These are phyloP conservation scores for Diaphora mendica DNA, from an alignment of 2,888 invertebrate species.

Conservation along the genomic window DNA sequence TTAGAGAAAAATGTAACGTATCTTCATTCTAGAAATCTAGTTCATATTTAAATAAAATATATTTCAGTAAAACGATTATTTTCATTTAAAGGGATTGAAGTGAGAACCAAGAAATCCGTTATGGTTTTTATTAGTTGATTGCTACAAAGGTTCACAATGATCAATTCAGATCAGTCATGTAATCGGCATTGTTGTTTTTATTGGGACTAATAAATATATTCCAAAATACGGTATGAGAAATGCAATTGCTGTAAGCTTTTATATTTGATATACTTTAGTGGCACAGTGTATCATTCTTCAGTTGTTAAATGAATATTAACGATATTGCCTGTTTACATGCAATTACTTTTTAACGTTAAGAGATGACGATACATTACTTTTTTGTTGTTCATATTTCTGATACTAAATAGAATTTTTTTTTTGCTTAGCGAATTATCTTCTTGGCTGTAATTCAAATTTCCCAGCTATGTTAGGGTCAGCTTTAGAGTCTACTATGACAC, in stretches of 20 bases:
- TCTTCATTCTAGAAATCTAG: constrained; percentile 12
- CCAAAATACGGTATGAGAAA: background rate
- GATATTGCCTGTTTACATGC: background rate
- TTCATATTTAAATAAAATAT: constrained; percentile 18
- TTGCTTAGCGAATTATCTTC: no score
- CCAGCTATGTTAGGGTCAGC: no score
- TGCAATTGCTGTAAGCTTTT: background rate
- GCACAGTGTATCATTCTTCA: background rate
- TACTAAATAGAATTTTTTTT: no score
- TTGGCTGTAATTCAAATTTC: no score
- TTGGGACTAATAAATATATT: background rate
- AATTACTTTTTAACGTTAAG: no score
- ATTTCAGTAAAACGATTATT: constrained; percentile 20
- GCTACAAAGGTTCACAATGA: background rate
- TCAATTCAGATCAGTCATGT: background rate
- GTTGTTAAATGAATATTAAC: background rate
- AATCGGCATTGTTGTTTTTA: background rate
- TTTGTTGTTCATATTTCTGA: no score
- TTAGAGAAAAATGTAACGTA: constrained; percentile 24
- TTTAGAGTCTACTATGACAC: no score
- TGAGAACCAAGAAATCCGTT: constrained; percentile 23
- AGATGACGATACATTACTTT: no score
- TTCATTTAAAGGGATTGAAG: constrained; percentile 23
- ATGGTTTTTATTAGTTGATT: background rate
- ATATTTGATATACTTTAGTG: background rate